A percentile compares a stretch with the other conserved stretches of the same genome.
Evolutionary conservation across 2,113 vertebrate genomes (phyloP).

Genomic region (Actenoides lindsayi): DNA sequence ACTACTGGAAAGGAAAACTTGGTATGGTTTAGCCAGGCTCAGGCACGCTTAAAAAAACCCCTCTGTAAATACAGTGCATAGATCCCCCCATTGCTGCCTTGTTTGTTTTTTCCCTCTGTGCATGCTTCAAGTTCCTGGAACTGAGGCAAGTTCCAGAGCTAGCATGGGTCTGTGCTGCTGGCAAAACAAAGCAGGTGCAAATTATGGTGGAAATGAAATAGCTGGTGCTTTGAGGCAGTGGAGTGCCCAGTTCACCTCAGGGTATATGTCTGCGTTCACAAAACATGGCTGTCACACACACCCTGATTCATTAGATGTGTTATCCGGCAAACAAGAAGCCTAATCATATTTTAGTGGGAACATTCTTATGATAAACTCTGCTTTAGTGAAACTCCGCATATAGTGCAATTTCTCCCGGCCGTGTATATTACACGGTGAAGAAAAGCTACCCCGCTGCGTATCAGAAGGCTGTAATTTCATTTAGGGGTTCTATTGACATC

Average conservation of each 20-base stretch:
- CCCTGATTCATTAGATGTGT: conserved; percentile 80
- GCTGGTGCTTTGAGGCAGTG: conserved; percentile 72
- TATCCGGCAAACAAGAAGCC: conserved; percentile 80
- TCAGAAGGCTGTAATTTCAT: conserved; percentile 85
- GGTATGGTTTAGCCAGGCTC: not conserved
- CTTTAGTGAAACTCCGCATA: conserved; percentile 76
- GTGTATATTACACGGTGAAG: conserved; percentile 79
- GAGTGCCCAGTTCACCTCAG: conserved; percentile 82
- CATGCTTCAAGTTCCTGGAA: conserved; percentile 63
- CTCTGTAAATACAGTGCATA: not conserved
- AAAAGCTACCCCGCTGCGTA: conserved; percentile 82
- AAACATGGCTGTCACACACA: conserved; percentile 77
- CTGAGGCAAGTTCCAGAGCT: conserved; percentile 66
- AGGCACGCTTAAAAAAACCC: not conserved
- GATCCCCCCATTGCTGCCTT: not conserved
- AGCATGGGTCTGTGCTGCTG: conserved; percentile 80
- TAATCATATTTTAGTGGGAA: conserved; percentile 81
- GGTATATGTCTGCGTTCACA: conserved; percentile 75
- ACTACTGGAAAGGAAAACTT: not conserved
- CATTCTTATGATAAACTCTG: conserved; percentile 81
- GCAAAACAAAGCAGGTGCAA: conserved; percentile 85
- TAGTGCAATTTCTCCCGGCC: conserved; percentile 79
- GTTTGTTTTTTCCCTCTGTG: conserved; percentile 51
- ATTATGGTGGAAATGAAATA: conserved; percentile 79
- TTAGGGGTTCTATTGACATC: conserved; percentile 82